Evolutionary conservation across 2,888 invertebrate species (phyloP).

Genomic region (Conus canariensis): DNA sequence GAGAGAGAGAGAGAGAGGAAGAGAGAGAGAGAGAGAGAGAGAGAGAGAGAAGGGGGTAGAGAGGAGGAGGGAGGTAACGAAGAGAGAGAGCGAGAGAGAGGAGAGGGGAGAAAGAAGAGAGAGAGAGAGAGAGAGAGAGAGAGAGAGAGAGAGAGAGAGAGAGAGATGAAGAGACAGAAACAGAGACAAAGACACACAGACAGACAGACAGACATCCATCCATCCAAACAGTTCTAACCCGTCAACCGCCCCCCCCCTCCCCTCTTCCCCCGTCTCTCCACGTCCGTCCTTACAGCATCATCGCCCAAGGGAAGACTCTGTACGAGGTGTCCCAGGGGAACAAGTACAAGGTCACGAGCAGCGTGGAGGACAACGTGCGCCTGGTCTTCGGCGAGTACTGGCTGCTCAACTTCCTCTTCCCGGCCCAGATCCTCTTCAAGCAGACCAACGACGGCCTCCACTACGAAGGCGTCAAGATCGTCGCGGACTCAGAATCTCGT

Average conservation of each 20-base stretch:
- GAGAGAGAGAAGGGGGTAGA: too few relatives aligned
- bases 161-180: not conserved
- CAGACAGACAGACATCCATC: not conserved
- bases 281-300: conserved; percentile 39
- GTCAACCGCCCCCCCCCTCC: too few relatives aligned
- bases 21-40: too few relatives aligned
- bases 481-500: not conserved
- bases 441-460: conserved; percentile 62
- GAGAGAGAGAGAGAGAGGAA: too few relatives aligned
- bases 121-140: not conserved
- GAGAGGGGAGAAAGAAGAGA: not conserved
- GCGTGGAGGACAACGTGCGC: conserved; percentile 56
- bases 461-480: conserved; percentile 60
- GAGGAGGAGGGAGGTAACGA: not conserved
- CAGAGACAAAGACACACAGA: not conserved
- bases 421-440: conserved; percentile 62
- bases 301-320: conserved; percentile 58
- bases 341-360: conserved; percentile 52
- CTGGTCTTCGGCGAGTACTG: conserved; percentile 69
- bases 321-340: conserved; percentile 60
- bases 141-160: not conserved
- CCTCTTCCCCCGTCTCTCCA: too few relatives aligned
- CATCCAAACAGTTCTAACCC: too few relatives aligned
- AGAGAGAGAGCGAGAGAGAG: not conserved
- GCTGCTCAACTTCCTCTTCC: conserved; percentile 65